A percentile compares a stretch with the other conserved stretches of the same genome.
These are phyloP conservation scores for Pygmarrhopalites habei DNA, from an alignment of 1,140 invertebrate species.

Conservation along the genomic window DNA sequence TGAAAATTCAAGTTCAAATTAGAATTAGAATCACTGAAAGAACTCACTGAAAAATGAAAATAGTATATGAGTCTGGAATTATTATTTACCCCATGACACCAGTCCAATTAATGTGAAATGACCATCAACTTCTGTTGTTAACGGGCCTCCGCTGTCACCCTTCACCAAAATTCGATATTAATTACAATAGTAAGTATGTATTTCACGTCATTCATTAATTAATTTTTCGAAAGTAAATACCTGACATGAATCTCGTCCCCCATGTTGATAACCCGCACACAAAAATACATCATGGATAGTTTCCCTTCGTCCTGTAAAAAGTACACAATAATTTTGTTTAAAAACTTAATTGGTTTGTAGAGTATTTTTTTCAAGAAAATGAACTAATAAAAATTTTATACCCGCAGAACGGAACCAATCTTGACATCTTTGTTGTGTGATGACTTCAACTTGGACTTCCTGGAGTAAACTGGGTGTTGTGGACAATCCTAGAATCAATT, in stretches of 20 bases:
- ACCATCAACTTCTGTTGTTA: constrained; percentile 72
- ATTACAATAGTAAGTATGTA: no score
- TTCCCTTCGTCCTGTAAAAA: constrained; percentile 66
- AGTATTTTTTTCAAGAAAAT: no score
- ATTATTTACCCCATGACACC: constrained; percentile 67
- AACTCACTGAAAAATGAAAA: not conserved
- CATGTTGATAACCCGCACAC: constrained; percentile 85
- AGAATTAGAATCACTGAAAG: not conserved
- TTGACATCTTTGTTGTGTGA: constrained; percentile 83
- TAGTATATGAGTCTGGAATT: not conserved
- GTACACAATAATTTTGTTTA: no score
- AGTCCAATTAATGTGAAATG: constrained; percentile 75
- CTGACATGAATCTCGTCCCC: constrained; percentile 53
- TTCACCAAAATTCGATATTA: no score
- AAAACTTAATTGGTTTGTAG: no score
- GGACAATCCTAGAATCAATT: constrained; percentile 40
- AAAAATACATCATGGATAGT: constrained; percentile 88
- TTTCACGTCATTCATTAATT: no score
- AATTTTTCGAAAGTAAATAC: no score
- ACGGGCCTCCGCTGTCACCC: constrained; percentile 74
- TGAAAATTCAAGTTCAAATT: not conserved
- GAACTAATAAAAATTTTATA: no score
- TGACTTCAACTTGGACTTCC: constrained; percentile 74
- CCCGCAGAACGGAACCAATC: constrained; percentile 76
- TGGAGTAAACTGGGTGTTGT: constrained; percentile 50